phyloP scores from a whole-genome alignment of 2,797 vertebrate species.

The Clarias pachynema region DNA sequence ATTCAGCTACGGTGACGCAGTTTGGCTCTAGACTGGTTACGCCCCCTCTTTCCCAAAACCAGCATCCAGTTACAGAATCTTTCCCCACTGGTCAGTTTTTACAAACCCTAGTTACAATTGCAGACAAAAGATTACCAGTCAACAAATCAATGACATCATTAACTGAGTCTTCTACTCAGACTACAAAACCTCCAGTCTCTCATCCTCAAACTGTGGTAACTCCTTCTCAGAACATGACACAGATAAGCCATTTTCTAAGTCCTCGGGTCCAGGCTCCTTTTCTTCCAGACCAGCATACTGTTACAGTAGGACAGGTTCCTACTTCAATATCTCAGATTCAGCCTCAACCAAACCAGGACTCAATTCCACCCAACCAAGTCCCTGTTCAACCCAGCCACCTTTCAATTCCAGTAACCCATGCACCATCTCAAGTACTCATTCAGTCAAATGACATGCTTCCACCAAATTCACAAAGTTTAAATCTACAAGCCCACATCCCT shows the following conservation, averaged over 20 bases:
- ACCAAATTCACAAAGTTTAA: slow-evolving; percentile 28
- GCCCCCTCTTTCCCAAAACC: neutral
- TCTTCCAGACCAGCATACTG: neutral
- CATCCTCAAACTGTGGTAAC: slow-evolving; percentile 17
- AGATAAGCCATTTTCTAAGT: slow-evolving; percentile 8
- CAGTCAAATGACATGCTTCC: slow-evolving; percentile 21
- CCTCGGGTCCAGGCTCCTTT: slow-evolving; percentile 15
- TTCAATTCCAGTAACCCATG: slow-evolving; percentile 9
- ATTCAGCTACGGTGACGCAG: neutral
- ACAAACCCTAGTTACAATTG: slow-evolving; percentile 1
- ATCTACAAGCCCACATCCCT: slow-evolving; percentile 31
- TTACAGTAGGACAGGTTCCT: slow-evolving; percentile 24
- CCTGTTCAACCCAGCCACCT: neutral
- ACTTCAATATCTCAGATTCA: slow-evolving; percentile 14
- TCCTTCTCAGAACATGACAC: slow-evolving; percentile 12
- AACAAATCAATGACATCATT: slow-evolving; percentile 16
- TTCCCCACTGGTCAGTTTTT: slow-evolving; percentile 17
- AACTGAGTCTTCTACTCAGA: slow-evolving; percentile 22
- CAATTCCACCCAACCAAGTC: slow-evolving; percentile 9
- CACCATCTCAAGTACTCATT: slow-evolving; percentile 9
- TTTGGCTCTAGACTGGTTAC: slow-evolving; percentile 5
- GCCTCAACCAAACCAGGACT: slow-evolving; percentile 3
- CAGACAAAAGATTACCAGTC: slow-evolving; percentile 24
- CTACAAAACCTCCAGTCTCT: slow-evolving; percentile 5
- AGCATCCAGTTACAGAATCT: slow-evolving; percentile 19